Percentiles rank a stretch among this genome's conserved stretches.
These are phyloP conservation scores for Patella ulyssiponensis DNA, from an alignment of 2,888 invertebrate species.

Conservation along the genomic window DNA sequence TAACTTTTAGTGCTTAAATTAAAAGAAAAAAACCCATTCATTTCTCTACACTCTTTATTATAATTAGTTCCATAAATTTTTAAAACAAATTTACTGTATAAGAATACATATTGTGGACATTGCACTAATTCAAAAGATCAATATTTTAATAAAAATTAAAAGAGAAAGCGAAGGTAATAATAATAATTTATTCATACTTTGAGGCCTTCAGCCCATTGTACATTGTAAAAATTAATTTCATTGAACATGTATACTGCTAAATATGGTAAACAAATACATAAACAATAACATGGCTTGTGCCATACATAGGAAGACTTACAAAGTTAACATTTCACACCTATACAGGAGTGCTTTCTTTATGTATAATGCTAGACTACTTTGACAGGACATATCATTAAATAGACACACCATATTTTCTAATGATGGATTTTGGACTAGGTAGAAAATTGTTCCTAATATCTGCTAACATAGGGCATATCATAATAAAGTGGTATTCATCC, in stretches of 20 bases:
- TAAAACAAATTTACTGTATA: no score
- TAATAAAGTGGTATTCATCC: slow-evolving; percentile 9
- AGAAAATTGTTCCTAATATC: background rate
- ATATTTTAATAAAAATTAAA: no score
- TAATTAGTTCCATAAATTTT: no score
- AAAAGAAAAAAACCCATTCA: no score
- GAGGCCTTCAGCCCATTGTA: slow-evolving; percentile 12
- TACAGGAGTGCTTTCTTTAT: background rate
- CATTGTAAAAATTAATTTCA: background rate
- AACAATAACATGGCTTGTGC: background rate
- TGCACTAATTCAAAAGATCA: no score
- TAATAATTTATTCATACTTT: slow-evolving; percentile 7
- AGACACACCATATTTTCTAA: background rate
- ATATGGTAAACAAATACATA: background rate
- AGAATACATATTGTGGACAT: no score
- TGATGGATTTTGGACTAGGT: background rate
- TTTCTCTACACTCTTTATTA: no score
- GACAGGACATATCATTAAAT: background rate
- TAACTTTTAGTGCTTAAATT: no score
- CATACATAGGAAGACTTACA: background rate
- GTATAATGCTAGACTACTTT: background rate
- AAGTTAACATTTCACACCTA: background rate
- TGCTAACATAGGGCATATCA: slow-evolving; percentile 9
- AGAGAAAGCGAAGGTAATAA: no score
- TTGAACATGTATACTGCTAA: no score